Conservation (phyloP, 2,888 invertebrate genomes). For the Ptychoptera contaminata region DNA sequence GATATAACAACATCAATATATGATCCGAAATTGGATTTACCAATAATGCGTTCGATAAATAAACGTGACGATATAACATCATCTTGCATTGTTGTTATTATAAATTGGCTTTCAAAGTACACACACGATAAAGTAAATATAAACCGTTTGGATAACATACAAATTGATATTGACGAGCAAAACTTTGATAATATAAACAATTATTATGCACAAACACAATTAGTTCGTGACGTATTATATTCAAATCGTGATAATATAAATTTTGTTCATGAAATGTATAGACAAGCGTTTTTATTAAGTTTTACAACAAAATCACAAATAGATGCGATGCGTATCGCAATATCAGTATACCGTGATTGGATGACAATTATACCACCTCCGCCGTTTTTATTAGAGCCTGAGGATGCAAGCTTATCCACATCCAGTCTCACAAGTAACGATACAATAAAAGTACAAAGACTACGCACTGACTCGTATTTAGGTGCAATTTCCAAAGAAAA, state of each 20-base stretch:
- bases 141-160: constrained; percentile 22
- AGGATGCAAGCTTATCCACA: constrained; percentile 31
- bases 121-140: constrained; percentile 48
- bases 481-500: constrained; percentile 71
- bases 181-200: constrained; percentile 18
- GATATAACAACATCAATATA: constrained; percentile 64
- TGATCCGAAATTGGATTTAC: constrained; percentile 67
- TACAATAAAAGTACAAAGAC: constrained; percentile 29
- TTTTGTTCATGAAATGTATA: constrained; percentile 84
- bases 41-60: constrained; percentile 40
- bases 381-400: constrained; percentile 58
- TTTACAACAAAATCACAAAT: constrained; percentile 57
- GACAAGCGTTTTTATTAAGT: constrained; percentile 82
- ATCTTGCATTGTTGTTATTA: constrained; percentile 64
- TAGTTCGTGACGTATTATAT: constrained; percentile 79
- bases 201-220: constrained; percentile 30
- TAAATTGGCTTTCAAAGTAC: constrained; percentile 79
- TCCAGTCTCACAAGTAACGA: constrained; percentile 22
- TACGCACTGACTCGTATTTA: constrained; percentile 73
- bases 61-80: constrained; percentile 51
- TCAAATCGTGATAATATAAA: constrained; percentile 81
- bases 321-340: constrained; percentile 72
- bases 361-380: constrained; percentile 72
- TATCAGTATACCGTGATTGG: constrained; percentile 89
- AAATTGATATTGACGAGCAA: constrained; percentile 22